phyloP scores from a whole-genome alignment of 2,888 invertebrate genomes.

The Yponomeuta evonymella region DNA sequence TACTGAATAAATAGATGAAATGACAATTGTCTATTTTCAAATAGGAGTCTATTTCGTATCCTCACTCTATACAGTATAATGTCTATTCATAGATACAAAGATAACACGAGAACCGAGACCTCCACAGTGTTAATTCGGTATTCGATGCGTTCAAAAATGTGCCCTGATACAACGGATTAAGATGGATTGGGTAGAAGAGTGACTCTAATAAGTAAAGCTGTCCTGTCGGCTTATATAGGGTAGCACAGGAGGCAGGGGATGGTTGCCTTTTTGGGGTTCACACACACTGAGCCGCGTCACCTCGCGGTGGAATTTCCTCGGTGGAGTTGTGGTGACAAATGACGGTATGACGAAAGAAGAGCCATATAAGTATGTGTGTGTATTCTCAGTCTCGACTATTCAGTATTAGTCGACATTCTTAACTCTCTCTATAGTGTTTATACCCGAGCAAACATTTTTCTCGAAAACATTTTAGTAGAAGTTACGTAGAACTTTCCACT shows the following conservation, averaged over 20 bases:
- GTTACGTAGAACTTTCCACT: neutral
- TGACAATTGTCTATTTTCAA: slow-evolving; percentile 52
- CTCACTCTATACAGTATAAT: slow-evolving; percentile 36
- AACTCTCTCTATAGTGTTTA: neutral
- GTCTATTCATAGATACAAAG: slow-evolving; percentile 48
- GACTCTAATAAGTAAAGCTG: neutral
- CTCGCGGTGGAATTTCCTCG: slow-evolving; percentile 60
- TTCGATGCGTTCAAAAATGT: neutral
- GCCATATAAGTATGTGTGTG: neutral
- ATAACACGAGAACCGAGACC: slow-evolving; percentile 39
- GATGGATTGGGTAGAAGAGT: neutral
- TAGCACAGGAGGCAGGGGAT: neutral
- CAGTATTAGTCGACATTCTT: neutral
- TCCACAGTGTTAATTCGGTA: neutral
- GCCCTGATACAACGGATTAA: neutral
- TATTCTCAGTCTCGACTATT: neutral
- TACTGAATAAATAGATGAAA: slow-evolving; percentile 52
- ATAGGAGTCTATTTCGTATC: slow-evolving; percentile 30
- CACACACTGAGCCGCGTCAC: slow-evolving; percentile 45
- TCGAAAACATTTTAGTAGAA: neutral
- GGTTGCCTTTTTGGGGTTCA: slow-evolving; percentile 27
- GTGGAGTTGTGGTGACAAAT: slow-evolving; percentile 34
- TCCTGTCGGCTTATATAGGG: slow-evolving; percentile 33
- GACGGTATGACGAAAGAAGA: neutral
- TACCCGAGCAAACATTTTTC: neutral